These are phyloP conservation scores for Epinephelus malabaricus DNA, from an alignment of 2,797 vertebrate genomes.

Conservation along the genomic window DNA sequence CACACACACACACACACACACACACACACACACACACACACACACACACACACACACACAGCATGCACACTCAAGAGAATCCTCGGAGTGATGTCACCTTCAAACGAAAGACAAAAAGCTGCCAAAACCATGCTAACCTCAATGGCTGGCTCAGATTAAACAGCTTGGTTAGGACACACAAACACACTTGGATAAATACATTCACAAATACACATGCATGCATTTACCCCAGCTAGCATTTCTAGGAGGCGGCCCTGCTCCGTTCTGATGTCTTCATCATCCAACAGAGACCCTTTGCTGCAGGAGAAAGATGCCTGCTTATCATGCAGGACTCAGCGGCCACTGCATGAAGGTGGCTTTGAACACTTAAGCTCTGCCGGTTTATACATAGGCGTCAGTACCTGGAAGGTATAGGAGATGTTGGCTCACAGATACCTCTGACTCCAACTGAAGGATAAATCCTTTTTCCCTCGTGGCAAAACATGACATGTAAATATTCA, in stretches of 20 bases:
- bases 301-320: constrained; percentile 47
- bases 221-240: constrained; percentile 20
- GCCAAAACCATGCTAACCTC: constrained; percentile 54
- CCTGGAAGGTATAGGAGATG: constrained; percentile 52
- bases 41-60: constrained; percentile 19
- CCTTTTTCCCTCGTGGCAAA: constrained; percentile 47
- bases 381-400: constrained; percentile 38
- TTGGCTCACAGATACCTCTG: constrained; percentile 47
- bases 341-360: constrained; percentile 67
- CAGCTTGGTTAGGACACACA: constrained; percentile 50
- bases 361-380: constrained; percentile 62
- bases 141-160: constrained; percentile 58
- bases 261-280: constrained; percentile 60
- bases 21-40: constrained; percentile 18
- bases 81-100: constrained; percentile 72
- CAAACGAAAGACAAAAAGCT: constrained; percentile 57
- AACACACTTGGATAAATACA: constrained; percentile 47
- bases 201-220: constrained; percentile 30
- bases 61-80: constrained; percentile 39
- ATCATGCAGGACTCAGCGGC: constrained; percentile 56
- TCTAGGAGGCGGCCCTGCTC: constrained; percentile 38
- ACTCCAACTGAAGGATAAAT: constrained; percentile 47
- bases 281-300: constrained; percentile 13
- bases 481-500: constrained; percentile 64
- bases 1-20: constrained; percentile 1